Conservation (phyloP, 1,140 invertebrate species). For the Macrocentrus cingulum region DNA sequence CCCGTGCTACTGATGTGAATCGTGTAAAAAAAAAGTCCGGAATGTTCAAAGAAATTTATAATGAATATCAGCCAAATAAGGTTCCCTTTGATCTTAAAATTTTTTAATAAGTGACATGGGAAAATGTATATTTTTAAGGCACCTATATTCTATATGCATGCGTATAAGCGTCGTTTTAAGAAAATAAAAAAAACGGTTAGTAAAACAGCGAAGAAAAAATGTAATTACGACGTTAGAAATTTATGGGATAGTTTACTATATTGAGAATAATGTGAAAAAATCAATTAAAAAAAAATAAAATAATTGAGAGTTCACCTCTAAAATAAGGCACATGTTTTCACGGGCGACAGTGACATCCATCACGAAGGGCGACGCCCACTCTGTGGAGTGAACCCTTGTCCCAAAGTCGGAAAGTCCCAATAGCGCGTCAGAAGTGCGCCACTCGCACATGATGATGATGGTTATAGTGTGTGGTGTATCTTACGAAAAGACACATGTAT, state of each 20-base stretch:
- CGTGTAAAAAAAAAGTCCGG: no score
- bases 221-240: neutral
- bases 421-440: neutral
- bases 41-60: no score
- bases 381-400: neutral
- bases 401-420: neutral
- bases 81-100: no score
- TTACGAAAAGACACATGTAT: slow-evolving; percentile 51
- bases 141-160: no score
- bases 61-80: no score
- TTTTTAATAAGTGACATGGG: no score
- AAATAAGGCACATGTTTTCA: slow-evolving; percentile 52
- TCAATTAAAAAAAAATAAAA: slow-evolving; percentile 34
- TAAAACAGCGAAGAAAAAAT: no score
- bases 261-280: slow-evolving; percentile 44
- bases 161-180: no score
- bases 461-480: neutral
- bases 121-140: no score
- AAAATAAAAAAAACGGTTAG: no score
- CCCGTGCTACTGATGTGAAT: no score
- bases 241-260: slow-evolving; percentile 33
- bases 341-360: slow-evolving; percentile 54
- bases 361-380: slow-evolving; percentile 46
- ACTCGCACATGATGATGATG: neutral
- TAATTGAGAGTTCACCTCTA: slow-evolving; percentile 30